Conservation (phyloP, 1,140 invertebrate genomes). For the Drosophila pectinifera region DNA sequence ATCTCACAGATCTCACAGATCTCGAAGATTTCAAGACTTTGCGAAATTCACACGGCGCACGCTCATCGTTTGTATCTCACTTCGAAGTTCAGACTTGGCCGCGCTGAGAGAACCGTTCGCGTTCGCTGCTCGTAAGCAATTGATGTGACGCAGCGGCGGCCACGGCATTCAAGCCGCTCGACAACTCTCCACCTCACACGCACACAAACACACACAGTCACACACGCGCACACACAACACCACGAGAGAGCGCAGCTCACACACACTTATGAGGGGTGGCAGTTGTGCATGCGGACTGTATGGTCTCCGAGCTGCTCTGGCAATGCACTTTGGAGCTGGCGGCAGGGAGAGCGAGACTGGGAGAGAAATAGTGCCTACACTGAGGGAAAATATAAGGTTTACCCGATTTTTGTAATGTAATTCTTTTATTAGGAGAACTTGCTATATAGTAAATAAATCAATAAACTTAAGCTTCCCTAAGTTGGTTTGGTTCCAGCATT, state of each 20-base stretch:
- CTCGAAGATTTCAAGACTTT: conserved; percentile 63
- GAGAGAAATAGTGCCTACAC: conserved; percentile 10
- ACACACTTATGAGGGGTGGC: conserved; percentile 1
- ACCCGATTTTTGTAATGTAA: too few relatives aligned
- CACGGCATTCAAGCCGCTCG: conserved; percentile 15
- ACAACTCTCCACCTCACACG: conserved; percentile 15
- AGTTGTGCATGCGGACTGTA: conserved; percentile 34
- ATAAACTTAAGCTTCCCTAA: too few relatives aligned
- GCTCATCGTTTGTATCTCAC: conserved; percentile 51
- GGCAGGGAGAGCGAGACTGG: neutral
- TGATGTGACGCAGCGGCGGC: conserved; percentile 60
- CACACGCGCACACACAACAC: too few relatives aligned
- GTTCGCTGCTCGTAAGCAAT: conserved; percentile 68
- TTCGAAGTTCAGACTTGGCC: conserved; percentile 16
- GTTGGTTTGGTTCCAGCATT: too few relatives aligned
- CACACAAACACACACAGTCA: conserved; percentile 8
- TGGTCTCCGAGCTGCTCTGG: conserved; percentile 3
- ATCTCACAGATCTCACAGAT: conserved; percentile 47
- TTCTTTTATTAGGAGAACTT: too few relatives aligned
- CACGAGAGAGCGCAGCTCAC: conserved; percentile 5
- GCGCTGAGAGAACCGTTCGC: conserved; percentile 64
- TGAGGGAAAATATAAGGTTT: neutral
- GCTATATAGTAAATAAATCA: too few relatives aligned
- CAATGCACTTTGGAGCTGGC: conserved; percentile 47
- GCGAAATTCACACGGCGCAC: conserved; percentile 71